A percentile compares a stretch with the other conserved stretches of the same genome.
These are phyloP conservation scores for Carterocephalus palaemon DNA, from an alignment of 2,888 invertebrate genomes.

Conservation along the genomic window DNA sequence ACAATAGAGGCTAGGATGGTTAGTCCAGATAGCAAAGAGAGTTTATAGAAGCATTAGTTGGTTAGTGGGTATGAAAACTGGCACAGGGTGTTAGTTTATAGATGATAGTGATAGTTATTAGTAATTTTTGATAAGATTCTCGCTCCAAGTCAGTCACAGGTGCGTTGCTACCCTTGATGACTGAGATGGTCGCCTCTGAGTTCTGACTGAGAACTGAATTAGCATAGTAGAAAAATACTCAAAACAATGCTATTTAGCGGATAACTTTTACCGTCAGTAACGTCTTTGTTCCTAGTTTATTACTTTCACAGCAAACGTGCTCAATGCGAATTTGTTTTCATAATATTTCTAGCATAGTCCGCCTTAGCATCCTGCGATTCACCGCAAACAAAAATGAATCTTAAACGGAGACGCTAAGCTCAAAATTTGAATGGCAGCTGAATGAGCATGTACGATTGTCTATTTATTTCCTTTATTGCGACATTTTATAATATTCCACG, in stretches of 20 bases:
- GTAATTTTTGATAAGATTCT: no score
- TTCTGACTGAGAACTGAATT: no score
- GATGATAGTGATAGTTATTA: no score
- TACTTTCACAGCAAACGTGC: slow-evolving; percentile 74
- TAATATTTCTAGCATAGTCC: slow-evolving; percentile 69
- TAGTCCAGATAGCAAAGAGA: no score
- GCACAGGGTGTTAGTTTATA: no score
- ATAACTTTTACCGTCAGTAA: slow-evolving; percentile 48
- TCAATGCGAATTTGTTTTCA: slow-evolving; percentile 77
- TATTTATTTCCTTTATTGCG: slow-evolving; percentile 74
- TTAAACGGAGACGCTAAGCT: slow-evolving; percentile 39
- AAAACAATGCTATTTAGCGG: slow-evolving; percentile 65
- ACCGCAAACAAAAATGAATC: slow-evolving; percentile 40
- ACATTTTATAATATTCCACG: slow-evolving; percentile 76
- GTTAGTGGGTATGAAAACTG: no score
- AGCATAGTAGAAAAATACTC: no score
- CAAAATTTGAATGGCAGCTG: slow-evolving; percentile 37
- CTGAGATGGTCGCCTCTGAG: no score
- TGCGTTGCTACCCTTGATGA: no score
- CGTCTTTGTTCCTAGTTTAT: slow-evolving; percentile 70
- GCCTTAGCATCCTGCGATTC: slow-evolving; percentile 52
- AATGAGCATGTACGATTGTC: slow-evolving; percentile 58
- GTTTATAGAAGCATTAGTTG: no score
- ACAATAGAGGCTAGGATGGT: no score
- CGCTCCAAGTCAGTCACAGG: no score